Evolutionary conservation across 30 jellyfish, hydroid and myxozoan genomes (phyloP), one percentile per base, ranked within the genome.

Genomic region (Sanderia malayensis): DNA sequence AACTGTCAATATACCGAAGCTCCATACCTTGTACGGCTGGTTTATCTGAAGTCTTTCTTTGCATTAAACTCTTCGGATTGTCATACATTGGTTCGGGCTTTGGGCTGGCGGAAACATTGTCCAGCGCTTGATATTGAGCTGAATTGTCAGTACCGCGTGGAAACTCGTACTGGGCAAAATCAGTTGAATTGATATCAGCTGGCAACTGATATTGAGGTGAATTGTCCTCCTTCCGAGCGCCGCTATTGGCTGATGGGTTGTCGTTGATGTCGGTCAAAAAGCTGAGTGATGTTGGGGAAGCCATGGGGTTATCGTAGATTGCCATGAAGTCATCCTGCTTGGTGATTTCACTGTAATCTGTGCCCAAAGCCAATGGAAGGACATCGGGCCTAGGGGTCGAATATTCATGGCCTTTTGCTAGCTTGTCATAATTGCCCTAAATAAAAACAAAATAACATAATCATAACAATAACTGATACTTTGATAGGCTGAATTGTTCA

Each of bases 241-340:
- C 18, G 23, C 62, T 66, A 52, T 75, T 66, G 59, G 41, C 84
- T 0, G 84, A 78, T 7, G 83, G 34, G 29, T 68, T 68, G 1
- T 57, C 84, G 25, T 81, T 61, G 82, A 62, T 47, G 46, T 58
- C 82, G 25, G 44, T 59, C 65, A 55, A 61, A 31, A 74, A 37
- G 26, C 67, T 74, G 10, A 59, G 65, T 24, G 89, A 45, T 1
- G 87, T 45, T 1, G 96, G 87, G 3, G 86, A 71, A 28, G 97
- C 95, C 82, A 89, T 82, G 0, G 97, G 97, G 68, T 89, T 89
- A 72, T 89, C 97, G 81, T 74, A 89, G 2, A 89, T 87, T 18
- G 97, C 92, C 15, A 95, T 92, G 49, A 53, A 81, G 6, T 66
- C 73, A n/a, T 47, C 52, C 45, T 32, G 26, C 1, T 23, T 25